phyloP scores from a whole-genome alignment of 2,797 vertebrate species.

The Capromys pilorides region DNA sequence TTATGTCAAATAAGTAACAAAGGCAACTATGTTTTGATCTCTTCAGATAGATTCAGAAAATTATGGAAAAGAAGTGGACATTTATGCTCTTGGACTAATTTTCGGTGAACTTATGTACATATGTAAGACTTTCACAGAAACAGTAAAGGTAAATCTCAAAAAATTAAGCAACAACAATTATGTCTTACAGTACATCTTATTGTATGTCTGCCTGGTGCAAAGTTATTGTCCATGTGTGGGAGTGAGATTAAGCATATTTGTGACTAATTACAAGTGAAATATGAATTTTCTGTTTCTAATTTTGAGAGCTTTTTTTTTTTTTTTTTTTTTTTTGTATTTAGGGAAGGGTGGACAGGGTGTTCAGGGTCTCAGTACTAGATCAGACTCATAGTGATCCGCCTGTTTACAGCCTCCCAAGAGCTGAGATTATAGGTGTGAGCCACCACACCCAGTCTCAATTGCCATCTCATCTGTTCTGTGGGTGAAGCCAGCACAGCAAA shows the following conservation, averaged over 20 bases:
- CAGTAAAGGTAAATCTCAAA: conserved; percentile 44
- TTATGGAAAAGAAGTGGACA: conserved; percentile 85
- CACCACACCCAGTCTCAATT: no score
- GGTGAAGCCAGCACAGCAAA: no score
- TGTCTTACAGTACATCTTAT: background rate
- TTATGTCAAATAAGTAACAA: background rate
- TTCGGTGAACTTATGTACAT: conserved; percentile 81
- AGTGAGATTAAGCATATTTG: background rate
- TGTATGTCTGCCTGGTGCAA: background rate
- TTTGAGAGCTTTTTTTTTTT: background rate
- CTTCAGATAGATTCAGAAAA: background rate
- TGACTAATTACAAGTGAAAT: background rate
- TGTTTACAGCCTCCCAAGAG: no score
- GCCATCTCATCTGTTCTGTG: no score
- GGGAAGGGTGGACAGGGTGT: no score
- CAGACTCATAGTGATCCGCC: no score
- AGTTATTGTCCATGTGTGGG: background rate
- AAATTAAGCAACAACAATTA: background rate
- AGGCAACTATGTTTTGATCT: conserved; percentile 44
- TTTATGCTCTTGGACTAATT: conserved; percentile 86
- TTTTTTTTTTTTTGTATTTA: background rate
- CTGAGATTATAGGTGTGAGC: no score
- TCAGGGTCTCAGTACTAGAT: no score
- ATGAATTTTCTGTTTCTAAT: background rate
- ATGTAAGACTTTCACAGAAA: background rate